These are phyloP conservation scores for Uropetala carovei DNA, from an alignment of 2,888 invertebrate species.

Conservation along the genomic window DNA sequence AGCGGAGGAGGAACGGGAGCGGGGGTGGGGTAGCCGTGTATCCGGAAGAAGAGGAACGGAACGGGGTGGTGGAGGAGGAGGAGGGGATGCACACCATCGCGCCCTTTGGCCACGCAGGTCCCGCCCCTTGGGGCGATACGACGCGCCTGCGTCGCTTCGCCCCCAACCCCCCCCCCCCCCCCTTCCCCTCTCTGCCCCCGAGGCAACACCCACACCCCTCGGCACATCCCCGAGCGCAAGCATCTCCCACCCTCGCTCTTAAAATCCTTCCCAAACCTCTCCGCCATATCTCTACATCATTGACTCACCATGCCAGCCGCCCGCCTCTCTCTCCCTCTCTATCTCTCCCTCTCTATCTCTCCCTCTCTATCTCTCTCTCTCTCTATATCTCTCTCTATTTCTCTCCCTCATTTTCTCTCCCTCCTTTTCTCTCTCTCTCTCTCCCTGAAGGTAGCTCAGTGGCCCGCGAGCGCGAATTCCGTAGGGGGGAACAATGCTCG, in stretches of 20 bases:
- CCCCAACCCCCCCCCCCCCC: constrained; percentile 2
- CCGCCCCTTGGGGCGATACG: constrained; percentile 60
- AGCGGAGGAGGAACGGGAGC: constrained; percentile 8
- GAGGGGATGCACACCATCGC: constrained; percentile 21
- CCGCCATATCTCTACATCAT: constrained; percentile 30
- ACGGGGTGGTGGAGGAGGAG: not conserved
- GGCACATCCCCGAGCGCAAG: not conserved
- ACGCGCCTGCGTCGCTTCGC: constrained; percentile 55
- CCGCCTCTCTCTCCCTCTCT: not conserved
- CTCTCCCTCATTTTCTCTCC: not conserved
- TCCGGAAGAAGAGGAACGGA: not conserved
- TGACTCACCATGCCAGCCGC: not conserved
- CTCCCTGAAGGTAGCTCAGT: not conserved
- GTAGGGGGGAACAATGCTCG: not conserved
- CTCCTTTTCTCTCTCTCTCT: not conserved
- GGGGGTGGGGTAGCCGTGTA: not conserved
- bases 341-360: not conserved
- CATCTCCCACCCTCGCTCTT: constrained; percentile 6
- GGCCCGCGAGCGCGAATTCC: not conserved
- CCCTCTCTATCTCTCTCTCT: not conserved
- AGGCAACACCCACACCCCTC: constrained; percentile 39
- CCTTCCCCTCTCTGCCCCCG: constrained; percentile 8
- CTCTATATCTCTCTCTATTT: not conserved
- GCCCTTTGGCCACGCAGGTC: constrained; percentile 62
- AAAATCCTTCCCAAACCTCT: not conserved